Conservation (phyloP, 2,113 vertebrate genomes). For the Nothocercus nigrocapillus region DNA sequence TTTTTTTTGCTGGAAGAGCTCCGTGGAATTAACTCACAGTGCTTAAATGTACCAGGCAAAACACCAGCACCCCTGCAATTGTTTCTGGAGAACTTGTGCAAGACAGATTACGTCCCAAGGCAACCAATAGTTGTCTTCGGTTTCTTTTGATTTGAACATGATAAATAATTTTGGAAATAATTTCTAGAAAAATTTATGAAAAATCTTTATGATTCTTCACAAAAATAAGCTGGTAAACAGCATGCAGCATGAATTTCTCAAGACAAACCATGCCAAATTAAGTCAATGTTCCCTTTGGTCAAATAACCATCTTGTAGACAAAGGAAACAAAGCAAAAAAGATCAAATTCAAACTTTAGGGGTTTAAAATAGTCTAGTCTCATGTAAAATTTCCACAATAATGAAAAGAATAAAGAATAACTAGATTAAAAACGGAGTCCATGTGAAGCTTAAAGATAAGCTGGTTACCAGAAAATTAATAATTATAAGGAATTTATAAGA, state of each 20-base stretch:
- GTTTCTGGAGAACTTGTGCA: not conserved
- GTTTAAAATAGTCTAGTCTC: not conserved
- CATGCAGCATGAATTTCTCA: not conserved
- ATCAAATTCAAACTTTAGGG: not conserved
- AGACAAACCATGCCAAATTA: not conserved
- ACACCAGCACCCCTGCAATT: not conserved
- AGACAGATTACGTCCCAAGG: not conserved
- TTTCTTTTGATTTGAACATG: not conserved
- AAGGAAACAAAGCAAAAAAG: not conserved
- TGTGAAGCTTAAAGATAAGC: not conserved
- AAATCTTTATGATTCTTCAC: not conserved
- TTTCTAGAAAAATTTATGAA: not conserved
- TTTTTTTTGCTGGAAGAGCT: not conserved
- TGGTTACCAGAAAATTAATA: not conserved
- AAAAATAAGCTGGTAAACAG: not conserved
- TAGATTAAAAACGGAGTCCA: not conserved
- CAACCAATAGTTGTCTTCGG: not conserved
- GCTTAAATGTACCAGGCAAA: accelerated
- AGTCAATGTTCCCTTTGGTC: not conserved
- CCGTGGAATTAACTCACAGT: not conserved
- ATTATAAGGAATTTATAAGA: not conserved
- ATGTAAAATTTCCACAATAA: not conserved
- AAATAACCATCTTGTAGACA: not conserved
- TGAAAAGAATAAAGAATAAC: not conserved
- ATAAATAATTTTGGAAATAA: not conserved